Evolutionary conservation across 2,888 invertebrate species (phyloP), one percentile per base, ranked within the genome.

Genomic region (Nematopogon swammerdamellus): DNA sequence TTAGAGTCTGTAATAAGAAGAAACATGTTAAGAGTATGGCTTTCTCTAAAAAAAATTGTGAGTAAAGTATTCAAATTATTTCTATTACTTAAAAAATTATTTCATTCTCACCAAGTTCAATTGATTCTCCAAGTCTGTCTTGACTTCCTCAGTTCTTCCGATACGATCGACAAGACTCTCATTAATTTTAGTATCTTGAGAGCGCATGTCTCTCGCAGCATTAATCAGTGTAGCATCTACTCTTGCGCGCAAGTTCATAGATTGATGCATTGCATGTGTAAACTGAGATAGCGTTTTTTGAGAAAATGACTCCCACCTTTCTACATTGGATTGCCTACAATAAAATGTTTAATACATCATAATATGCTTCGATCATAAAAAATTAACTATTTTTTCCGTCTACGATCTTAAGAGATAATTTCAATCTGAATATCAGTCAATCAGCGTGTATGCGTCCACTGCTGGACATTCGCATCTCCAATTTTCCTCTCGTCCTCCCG

Each of bases 251-350:
- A 95, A 67, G 25, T 82, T 77, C 50, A 84, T 83, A 0, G 93
- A 92, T 49, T 83, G 83, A 59, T 87, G 86, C 19, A 89, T 80
- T 25, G 91, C 87, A 47, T 82, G 82, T 62, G 92, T 91, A 48
- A 87, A 88, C 57, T 88, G 85, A 3, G 86, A 83, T 46, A 95
- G 69, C 17, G 86, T 86, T 63, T 89, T 88, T 18, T 86, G 82
- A 0, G 92, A 89, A 59, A 88, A 87, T 59, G 89, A 85, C 56
- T 92, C 91, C 90, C 94, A 95, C 30, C 88, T 87, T 57, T 88
- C 85, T 1, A 89, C 87, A 11, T 91, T 86, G 0, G 93, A 91
- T 75, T 94, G 94, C 19, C 87, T 87, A 58, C 47, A 62, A 59
- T 50, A 18, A 51, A 25, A 45, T 20, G n/a, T 48, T 6, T 25